Base-by-base conservation (phyloP, 2,888 invertebrate species). In the Drosophila colorata region DNA sequence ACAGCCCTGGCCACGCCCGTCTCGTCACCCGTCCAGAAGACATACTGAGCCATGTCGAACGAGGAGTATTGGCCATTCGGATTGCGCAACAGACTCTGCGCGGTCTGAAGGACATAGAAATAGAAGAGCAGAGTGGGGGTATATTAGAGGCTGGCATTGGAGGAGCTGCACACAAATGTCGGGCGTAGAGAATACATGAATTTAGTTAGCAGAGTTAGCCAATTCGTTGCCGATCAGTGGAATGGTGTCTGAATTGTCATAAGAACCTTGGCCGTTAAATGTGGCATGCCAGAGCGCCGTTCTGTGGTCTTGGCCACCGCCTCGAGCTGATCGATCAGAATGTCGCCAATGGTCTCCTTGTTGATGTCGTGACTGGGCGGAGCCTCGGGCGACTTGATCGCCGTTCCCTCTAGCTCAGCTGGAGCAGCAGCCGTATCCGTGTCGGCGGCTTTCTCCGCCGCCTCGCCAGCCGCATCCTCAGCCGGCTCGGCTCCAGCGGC, bases 11-110 rank as follows among this genome's bases (percentile, higher is more conserved):
- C 95, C 1, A 96, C 96, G 6, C 96, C 95, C 53, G 94, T 94
- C 88, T 96, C 96, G 89, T 96, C 96, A 0, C 96, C 96, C 0
- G 96, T 96, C 95, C 96, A 96, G 90, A 96, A 96, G 2, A 96
- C 95, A 81, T 96, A 96, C 88, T 96, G 96, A 0, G 96, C 96
- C 95, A 96, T 95, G 85, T 96, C 96, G 55, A 95, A 93, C 0
- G 96, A 95, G 0, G 96, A 95, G 87, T 96, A 96, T 83, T 95
- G 95, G 2, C 95, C 94, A 52, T 94, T 95, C 7, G 93, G 91
- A 81, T 94, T 94, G 0, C 94, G 90, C 37, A 92, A 69, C 38
- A 92, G 69, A 46, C 86, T 90, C 57, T 91, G 91, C 5, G 91
- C 90, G 11, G 94, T 92, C 95, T 95, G 91, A 25, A 86, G 86